Percentiles rank a stretch among this genome's conserved stretches.
These are phyloP conservation scores for Synergus laeviventris DNA, from an alignment of 2,888 invertebrate genomes.

Conservation along the genomic window DNA sequence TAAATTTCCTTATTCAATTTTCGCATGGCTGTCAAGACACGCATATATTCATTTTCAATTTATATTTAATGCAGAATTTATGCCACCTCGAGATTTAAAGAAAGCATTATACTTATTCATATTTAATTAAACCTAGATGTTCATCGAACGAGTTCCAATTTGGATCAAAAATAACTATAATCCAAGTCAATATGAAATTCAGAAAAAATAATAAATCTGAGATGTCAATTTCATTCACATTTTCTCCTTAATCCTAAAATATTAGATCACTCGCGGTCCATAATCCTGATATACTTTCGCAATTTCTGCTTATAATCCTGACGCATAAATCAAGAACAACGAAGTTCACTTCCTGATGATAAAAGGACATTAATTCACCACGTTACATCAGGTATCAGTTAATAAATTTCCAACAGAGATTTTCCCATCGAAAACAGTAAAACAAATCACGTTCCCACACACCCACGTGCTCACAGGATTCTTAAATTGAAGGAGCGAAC, in stretches of 20 bases:
- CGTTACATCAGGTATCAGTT: not conserved
- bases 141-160: not conserved
- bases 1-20: slow-evolving; percentile 22
- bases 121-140: not conserved
- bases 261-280: slow-evolving; percentile 13
- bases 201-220: not conserved
- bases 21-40: not conserved
- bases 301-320: slow-evolving; percentile 4
- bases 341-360: slow-evolving; percentile 23
- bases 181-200: not conserved
- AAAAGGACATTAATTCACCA: slow-evolving; percentile 13
- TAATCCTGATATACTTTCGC: slow-evolving; percentile 1
- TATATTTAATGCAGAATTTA: not conserved
- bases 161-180: not conserved
- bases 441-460: slow-evolving; percentile 17
- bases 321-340: slow-evolving; percentile 18
- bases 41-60: not conserved
- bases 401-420: not conserved
- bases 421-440: not conserved
- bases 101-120: not conserved
- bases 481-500: not conserved
- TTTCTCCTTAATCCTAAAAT: slow-evolving; percentile 22
- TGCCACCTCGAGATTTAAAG: not conserved
- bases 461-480: not conserved
- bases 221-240: not conserved